Conservation (phyloP, 2,888 invertebrate species). For the Tetragnatha montana region DNA sequence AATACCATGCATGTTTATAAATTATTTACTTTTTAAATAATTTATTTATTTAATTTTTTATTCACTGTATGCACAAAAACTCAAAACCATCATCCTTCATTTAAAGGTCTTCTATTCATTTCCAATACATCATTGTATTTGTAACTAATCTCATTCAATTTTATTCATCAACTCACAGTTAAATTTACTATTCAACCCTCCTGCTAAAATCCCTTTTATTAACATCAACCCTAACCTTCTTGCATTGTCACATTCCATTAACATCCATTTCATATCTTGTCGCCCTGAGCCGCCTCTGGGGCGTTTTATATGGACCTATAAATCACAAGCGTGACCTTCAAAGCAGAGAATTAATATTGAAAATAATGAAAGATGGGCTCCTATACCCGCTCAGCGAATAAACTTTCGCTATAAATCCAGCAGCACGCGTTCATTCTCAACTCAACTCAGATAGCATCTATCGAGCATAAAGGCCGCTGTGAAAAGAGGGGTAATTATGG, state of each 20-base stretch:
- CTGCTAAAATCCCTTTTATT: no score
- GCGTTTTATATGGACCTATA: constrained; percentile 12
- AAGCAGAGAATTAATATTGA: constrained; percentile 43
- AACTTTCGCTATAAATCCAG: constrained; percentile 47
- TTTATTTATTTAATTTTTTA: no score
- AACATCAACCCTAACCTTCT: not conserved
- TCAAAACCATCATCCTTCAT: no score
- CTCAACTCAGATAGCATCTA: not conserved
- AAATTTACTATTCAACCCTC: no score
- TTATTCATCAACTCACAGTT: no score
- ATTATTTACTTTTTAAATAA: no score
- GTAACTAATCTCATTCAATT: no score
- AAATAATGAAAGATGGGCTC: constrained; percentile 46
- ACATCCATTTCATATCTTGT: not conserved
- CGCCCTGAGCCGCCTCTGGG: not conserved
- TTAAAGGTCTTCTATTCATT: no score
- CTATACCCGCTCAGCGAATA: not conserved
- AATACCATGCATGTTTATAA: no score
- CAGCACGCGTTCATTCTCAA: not conserved
- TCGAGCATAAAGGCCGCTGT: not conserved
- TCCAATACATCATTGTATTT: no score
- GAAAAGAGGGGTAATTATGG: not conserved
- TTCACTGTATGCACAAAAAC: no score
- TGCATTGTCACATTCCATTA: not conserved
- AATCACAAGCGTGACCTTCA: constrained; percentile 19